These are phyloP conservation scores for Iselma pallidipennis DNA, from an alignment of 2,888 invertebrate genomes.

Conservation along the genomic window DNA sequence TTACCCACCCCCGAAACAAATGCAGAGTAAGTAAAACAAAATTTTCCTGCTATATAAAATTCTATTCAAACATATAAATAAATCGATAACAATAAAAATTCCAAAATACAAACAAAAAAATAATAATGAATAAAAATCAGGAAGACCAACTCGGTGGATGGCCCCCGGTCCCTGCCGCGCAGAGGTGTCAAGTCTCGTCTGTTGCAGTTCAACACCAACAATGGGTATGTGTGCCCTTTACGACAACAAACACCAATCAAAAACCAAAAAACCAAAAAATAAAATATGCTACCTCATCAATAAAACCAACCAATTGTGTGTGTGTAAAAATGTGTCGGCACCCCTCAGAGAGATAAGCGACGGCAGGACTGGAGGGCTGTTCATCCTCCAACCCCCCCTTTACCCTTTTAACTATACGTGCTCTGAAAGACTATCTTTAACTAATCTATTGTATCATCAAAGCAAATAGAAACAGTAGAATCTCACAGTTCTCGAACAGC, in stretches of 20 bases:
- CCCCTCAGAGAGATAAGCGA: slow-evolving; percentile 40
- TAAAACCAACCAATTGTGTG: too few species aligned
- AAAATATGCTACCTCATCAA: too few species aligned
- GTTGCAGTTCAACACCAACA: slow-evolving; percentile 86
- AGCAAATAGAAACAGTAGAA: slow-evolving; percentile 4
- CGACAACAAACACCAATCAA: slow-evolving; percentile 3
- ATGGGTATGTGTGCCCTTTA: slow-evolving; percentile 79
- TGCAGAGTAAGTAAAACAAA: slow-evolving; percentile 80
- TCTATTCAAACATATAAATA: neutral
- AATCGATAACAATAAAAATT: neutral
- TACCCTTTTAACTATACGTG: neutral
- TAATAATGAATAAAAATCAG: slow-evolving; percentile 35
- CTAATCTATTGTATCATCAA: too few species aligned
- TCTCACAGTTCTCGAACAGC: slow-evolving; percentile 69
- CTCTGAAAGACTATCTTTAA: too few species aligned
- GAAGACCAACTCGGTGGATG: slow-evolving; percentile 69
- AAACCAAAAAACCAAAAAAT: slow-evolving; percentile 5
- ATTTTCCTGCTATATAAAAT: neutral
- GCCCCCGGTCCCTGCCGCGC: slow-evolving; percentile 86
- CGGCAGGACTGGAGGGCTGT: slow-evolving; percentile 55
- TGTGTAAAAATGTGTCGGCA: slow-evolving; percentile 23
- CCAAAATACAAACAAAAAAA: neutral
- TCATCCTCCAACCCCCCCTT: slow-evolving; percentile 36
- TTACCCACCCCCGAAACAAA: slow-evolving; percentile 95
- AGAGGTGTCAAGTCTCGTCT: slow-evolving; percentile 89